Evolutionary conservation across 2,113 vertebrate genomes (phyloP).

Genomic region (Notechis scutatus): DNA sequence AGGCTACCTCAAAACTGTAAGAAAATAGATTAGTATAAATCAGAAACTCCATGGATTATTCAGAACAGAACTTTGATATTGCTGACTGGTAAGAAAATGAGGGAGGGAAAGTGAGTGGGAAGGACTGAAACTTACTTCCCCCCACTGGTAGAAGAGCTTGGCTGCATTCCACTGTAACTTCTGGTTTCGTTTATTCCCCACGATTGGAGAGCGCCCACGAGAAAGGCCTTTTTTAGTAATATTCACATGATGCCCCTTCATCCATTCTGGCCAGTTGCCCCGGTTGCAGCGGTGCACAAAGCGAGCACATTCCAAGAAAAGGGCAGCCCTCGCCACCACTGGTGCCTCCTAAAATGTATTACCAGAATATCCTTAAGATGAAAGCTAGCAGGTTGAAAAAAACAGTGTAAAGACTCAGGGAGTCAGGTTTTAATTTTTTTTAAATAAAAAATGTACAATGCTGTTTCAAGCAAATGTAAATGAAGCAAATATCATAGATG

Average conservation of each 20-base stretch:
- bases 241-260: conserved; percentile 98
- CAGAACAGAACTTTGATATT: neutral
- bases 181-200: conserved; percentile 97
- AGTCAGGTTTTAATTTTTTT: neutral
- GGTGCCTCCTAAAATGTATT: conserved; percentile 83
- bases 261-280: conserved; percentile 98
- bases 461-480: neutral
- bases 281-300: conserved; percentile 98
- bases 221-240: conserved; percentile 95
- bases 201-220: conserved; percentile 88
- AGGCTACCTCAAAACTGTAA: neutral
- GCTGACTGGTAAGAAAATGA: neutral
- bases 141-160: conserved; percentile 98
- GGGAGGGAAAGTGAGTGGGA: neutral
- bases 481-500: neutral
- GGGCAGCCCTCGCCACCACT: conserved; percentile 89
- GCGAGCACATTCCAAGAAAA: conserved; percentile 94
- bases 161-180: conserved; percentile 98
- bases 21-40: neutral
- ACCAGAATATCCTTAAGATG: conserved; percentile 1
- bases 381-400: neutral
- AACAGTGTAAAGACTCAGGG: neutral
- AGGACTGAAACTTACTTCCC: conserved; percentile 81
- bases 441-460: neutral
- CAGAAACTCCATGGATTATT: neutral